These are phyloP conservation scores for Anolis sagrei DNA, from an alignment of 2,113 vertebrate species.

Conservation along the genomic window DNA sequence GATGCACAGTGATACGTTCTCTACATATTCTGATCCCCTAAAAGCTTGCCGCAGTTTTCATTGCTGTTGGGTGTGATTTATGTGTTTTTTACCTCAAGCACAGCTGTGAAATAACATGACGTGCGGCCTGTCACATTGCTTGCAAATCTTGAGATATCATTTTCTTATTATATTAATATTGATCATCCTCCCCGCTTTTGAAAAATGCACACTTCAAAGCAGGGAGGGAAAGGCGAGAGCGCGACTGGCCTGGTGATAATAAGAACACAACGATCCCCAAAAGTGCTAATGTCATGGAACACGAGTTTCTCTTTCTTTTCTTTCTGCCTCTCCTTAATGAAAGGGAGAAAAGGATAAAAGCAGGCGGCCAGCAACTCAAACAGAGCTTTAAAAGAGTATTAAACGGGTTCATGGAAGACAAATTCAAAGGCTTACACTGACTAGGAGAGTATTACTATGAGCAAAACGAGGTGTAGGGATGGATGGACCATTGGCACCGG, in stretches of 20 bases:
- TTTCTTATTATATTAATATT: slow-evolving; percentile 31
- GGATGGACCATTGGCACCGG: background rate
- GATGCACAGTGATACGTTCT: background rate
- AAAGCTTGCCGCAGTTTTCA: background rate
- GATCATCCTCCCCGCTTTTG: slow-evolving; percentile 10
- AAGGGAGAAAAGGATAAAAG: background rate
- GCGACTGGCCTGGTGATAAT: background rate
- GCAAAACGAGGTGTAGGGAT: background rate
- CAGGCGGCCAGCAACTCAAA: background rate
- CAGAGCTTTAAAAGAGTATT: background rate
- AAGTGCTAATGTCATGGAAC: background rate
- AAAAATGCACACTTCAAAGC: slow-evolving; percentile 26
- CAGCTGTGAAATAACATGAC: background rate
- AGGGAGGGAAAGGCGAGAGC: background rate
- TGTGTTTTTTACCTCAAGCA: background rate
- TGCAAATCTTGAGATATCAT: slow-evolving; percentile 4
- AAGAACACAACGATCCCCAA: background rate
- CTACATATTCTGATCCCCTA: background rate
- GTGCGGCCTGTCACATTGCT: background rate
- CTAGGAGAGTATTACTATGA: background rate
- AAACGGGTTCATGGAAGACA: background rate
- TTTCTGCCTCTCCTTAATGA: background rate
- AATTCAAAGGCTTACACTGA: background rate
- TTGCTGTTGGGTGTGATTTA: background rate
- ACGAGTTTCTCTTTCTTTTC: background rate